Evolutionary conservation across 2,113 vertebrate species (phyloP).

Genomic region (Pimephales promelas): DNA sequence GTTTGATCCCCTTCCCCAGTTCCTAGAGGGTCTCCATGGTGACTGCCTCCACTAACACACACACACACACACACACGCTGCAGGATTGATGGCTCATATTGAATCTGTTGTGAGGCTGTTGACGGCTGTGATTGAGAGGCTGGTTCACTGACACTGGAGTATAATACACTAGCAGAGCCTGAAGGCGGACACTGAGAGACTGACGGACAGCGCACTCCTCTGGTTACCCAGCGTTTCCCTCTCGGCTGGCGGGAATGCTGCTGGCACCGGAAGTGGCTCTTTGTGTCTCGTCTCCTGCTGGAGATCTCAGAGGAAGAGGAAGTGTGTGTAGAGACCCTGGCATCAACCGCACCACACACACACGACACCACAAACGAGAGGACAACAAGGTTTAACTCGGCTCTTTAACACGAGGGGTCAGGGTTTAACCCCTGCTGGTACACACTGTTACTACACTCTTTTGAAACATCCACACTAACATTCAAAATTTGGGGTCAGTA

Average conservation of each 20-base stretch:
- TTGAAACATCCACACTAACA: background rate
- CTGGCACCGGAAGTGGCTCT: constrained; percentile 73
- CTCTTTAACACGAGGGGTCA: background rate
- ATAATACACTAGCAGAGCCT: constrained; percentile 1
- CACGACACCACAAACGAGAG: background rate
- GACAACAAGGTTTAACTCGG: background rate
- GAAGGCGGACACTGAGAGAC: constrained; percentile 55
- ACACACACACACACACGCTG: background rate
- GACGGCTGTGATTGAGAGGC: background rate
- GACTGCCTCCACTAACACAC: constrained; percentile 2
- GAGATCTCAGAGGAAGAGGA: constrained; percentile 33
- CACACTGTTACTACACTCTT: background rate
- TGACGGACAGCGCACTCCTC: constrained; percentile 49
- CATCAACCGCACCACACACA: background rate
- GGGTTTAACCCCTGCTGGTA: background rate
- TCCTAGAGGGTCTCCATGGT: constrained; percentile 9
- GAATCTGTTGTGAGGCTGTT: background rate
- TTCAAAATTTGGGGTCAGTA: background rate
- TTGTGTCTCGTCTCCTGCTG: constrained; percentile 72
- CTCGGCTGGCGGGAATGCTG: constrained; percentile 67
- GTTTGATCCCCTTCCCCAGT: background rate
- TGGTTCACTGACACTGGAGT: background rate
- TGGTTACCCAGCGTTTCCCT: constrained; percentile 71
- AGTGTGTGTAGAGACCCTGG: constrained; percentile 38
- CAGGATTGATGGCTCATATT: constrained; percentile 26